These are phyloP conservation scores for Grantiella picta DNA, from an alignment of 2,113 vertebrate genomes.

Conservation along the genomic window DNA sequence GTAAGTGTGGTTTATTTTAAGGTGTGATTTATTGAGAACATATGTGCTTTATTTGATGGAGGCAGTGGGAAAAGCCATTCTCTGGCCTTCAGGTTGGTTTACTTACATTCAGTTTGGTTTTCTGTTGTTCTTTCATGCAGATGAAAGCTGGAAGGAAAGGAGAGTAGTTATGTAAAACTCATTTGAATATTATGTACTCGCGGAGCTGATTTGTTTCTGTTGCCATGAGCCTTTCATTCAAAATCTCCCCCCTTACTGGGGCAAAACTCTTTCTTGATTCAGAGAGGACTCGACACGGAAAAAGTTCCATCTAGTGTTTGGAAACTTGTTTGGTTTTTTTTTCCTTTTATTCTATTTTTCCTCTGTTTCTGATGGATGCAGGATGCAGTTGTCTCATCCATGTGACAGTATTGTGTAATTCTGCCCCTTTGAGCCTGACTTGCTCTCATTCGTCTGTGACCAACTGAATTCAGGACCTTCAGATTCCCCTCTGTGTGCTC, in stretches of 20 bases:
- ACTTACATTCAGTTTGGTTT: neutral
- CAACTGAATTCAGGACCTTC: neutral
- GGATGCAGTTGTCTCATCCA: neutral
- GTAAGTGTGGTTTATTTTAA: neutral
- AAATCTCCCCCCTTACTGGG: neutral
- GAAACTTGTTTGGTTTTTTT: neutral
- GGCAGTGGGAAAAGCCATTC: neutral
- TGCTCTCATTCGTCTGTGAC: neutral
- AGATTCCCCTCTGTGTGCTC: neutral
- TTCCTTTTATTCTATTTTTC: neutral
- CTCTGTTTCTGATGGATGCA: neutral
- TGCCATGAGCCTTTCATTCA: neutral
- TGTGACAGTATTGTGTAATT: neutral
- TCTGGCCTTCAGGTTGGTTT: neutral
- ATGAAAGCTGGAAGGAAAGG: neutral
- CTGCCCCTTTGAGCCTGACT: neutral
- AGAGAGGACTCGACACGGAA: neutral
- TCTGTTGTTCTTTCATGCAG: neutral
- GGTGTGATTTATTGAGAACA: neutral
- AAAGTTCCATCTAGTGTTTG: neutral
- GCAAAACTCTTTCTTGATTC: neutral
- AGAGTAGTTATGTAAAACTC: constrained; percentile 50
- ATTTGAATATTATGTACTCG: constrained; percentile 40
- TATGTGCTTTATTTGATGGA: neutral
- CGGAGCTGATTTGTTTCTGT: constrained; percentile 30